phyloP scores from a whole-genome alignment of 2,113 vertebrate genomes.

The Bubo bubo region DNA sequence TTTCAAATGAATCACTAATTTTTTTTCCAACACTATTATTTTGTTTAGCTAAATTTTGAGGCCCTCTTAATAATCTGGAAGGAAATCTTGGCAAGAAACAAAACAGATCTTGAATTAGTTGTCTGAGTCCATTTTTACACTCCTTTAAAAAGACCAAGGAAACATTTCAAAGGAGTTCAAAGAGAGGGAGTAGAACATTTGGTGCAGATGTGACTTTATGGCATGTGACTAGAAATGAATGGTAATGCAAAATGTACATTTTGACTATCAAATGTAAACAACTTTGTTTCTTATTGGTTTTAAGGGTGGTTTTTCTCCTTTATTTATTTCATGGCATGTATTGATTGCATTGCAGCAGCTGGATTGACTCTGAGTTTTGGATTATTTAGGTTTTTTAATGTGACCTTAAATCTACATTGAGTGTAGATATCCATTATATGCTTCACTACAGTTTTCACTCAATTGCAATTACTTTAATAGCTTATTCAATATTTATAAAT shows the following conservation, averaged over 20 bases:
- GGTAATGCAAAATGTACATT: neutral
- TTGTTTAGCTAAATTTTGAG: slow-evolving; percentile 45
- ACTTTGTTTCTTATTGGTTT: neutral
- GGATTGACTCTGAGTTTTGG: neutral
- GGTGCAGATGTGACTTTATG: slow-evolving; percentile 48
- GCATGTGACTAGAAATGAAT: neutral
- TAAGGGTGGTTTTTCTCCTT: neutral
- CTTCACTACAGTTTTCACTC: neutral
- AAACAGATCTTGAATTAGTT: slow-evolving; percentile 29
- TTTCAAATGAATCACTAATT: neutral
- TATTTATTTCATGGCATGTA: neutral
- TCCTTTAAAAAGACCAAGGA: slow-evolving; percentile 46
- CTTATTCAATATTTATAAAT: neutral
- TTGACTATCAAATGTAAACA: neutral
- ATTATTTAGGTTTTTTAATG: neutral
- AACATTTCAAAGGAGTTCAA: slow-evolving; percentile 53
- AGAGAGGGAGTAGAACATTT: slow-evolving; percentile 27
- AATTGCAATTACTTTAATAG: neutral
- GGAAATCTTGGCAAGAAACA: slow-evolving; percentile 36
- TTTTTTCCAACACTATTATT: slow-evolving; percentile 14
- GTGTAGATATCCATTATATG: neutral
- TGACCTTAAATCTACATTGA: neutral
- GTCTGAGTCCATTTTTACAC: slow-evolving; percentile 34
- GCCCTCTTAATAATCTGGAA: slow-evolving; percentile 23
- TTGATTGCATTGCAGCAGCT: neutral